Percentiles rank a stretch among this genome's conserved stretches.
These are phyloP conservation scores for Tenthredo scrophulariae DNA, from an alignment of 2,888 invertebrate genomes.

Conservation along the genomic window DNA sequence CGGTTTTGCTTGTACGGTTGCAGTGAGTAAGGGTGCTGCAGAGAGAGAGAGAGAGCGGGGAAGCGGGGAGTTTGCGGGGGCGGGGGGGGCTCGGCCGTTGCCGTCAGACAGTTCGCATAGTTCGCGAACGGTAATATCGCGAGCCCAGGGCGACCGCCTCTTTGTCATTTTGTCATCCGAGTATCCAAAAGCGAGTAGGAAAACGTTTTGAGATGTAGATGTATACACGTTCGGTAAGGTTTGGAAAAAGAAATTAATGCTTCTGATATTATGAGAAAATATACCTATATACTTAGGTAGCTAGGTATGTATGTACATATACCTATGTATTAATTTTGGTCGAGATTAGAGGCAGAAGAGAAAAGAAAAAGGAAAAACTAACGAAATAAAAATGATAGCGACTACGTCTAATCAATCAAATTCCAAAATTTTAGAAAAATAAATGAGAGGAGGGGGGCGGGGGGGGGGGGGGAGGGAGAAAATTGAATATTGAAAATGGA, in stretches of 20 bases:
- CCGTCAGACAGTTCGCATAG: constrained; percentile 73
- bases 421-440: too few relatives aligned
- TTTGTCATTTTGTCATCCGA: constrained; percentile 76
- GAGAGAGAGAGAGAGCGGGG: not conserved
- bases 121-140: constrained; percentile 77
- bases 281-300: not conserved
- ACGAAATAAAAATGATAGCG: not conserved
- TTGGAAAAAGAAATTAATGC: constrained; percentile 49
- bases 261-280: constrained; percentile 19
- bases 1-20: constrained; percentile 59
- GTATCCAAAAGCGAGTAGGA: constrained; percentile 24
- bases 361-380: not conserved
- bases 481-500: too few relatives aligned
- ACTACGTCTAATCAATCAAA: not conserved
- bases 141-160: constrained; percentile 73
- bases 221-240: not conserved
- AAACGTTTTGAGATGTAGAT: constrained; percentile 48
- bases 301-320: too few relatives aligned
- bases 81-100: constrained; percentile 55
- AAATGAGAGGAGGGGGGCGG: too few relatives aligned
- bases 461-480: too few relatives aligned
- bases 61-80: not conserved
- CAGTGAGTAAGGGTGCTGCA: not conserved
- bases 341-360: too few relatives aligned
- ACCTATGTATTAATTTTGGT: too few relatives aligned